Conservation (phyloP, 2,797 vertebrate genomes). For the Micropoecilia bifurca region DNA sequence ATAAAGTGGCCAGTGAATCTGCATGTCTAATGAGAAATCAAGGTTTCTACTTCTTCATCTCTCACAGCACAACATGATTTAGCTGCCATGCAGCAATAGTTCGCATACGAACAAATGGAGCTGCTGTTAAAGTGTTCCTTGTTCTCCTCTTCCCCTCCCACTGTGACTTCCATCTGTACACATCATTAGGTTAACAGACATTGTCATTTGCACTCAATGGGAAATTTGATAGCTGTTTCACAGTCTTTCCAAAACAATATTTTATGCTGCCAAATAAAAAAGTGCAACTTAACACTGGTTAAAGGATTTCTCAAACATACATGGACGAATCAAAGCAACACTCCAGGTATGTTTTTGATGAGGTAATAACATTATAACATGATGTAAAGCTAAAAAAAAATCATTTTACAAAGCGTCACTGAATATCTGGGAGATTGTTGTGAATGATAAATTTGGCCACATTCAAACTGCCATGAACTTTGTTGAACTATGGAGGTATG, state of each 20-base stretch:
- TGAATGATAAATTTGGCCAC: too few relatives aligned
- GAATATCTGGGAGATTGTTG: not conserved
- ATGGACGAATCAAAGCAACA: too few relatives aligned
- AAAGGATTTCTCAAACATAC: too few relatives aligned
- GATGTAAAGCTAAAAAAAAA: too few relatives aligned
- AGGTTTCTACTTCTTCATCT: not conserved
- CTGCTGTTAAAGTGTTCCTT: conserved; percentile 4
- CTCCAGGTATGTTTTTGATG: too few relatives aligned
- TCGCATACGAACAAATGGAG: not conserved
- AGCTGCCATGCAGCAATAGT: not conserved
- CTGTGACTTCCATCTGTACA: conserved; percentile 29
- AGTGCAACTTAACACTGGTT: not conserved
- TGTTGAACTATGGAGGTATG: not conserved
- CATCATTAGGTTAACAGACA: conserved; percentile 16
- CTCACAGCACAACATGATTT: not conserved
- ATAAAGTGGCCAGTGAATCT: not conserved
- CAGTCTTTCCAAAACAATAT: conserved; percentile 3
- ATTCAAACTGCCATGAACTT: not conserved
- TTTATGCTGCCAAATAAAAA: not conserved
- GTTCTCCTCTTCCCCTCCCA: not conserved
- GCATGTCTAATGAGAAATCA: not conserved
- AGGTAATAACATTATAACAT: too few relatives aligned
- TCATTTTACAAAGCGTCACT: not conserved
- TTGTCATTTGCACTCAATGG: conserved; percentile 21
- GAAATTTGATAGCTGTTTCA: conserved; percentile 27